Conservation (phyloP, 2,888 invertebrate species). For the Xestia ashworthii region DNA sequence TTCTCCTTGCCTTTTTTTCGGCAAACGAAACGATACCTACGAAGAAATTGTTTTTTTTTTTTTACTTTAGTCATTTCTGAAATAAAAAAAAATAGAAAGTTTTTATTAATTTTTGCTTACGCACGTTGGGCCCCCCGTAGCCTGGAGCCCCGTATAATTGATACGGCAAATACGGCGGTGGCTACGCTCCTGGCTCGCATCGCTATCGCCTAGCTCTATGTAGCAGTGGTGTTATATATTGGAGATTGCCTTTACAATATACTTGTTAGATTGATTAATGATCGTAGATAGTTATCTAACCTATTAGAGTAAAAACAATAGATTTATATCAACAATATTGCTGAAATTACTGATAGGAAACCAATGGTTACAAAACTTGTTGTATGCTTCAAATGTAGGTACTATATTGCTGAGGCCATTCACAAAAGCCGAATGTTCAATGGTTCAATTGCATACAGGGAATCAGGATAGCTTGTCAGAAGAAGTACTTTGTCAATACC, state of each 20-base stretch:
- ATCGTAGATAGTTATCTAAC: constrained; percentile 25
- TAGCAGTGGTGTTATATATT: not conserved
- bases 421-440: not conserved
- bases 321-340: constrained; percentile 33
- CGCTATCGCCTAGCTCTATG: not conserved
- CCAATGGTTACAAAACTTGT: not conserved
- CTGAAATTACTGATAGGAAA: constrained; percentile 11
- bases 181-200: too few relatives aligned
- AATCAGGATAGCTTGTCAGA: too few relatives aligned
- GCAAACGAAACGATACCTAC: too few relatives aligned
- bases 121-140: too few relatives aligned
- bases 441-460: too few relatives aligned
- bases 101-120: too few relatives aligned
- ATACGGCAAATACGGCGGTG: too few relatives aligned
- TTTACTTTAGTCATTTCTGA: too few relatives aligned
- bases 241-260: constrained; percentile 7
- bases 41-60: too few relatives aligned
- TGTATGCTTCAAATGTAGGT: not conserved
- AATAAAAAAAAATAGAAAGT: too few relatives aligned
- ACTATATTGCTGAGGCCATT: not conserved
- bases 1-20: too few relatives aligned
- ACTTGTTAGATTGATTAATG: constrained; percentile 34
- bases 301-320: constrained; percentile 12
- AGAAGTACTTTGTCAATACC: not conserved
- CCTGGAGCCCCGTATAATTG: too few relatives aligned